phyloP scores from a whole-genome alignment of 1,140 invertebrate species.

The Listronotus oregonensis region DNA sequence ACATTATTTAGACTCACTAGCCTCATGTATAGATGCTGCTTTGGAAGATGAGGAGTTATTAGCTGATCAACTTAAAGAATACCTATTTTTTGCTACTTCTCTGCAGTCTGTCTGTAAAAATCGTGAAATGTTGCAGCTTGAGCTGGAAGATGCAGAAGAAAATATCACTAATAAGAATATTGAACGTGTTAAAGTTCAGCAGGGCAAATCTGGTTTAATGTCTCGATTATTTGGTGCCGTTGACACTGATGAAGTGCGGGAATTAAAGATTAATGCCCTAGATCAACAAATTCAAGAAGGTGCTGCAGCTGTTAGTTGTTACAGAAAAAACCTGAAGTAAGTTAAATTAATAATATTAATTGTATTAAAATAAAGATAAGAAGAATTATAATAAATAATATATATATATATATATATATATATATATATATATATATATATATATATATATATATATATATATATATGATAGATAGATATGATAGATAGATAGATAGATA shows the following conservation, averaged over 20 bases:
- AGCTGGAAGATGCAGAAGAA: constrained; percentile 73
- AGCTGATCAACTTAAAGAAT: constrained; percentile 85
- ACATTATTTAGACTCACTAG: constrained; percentile 76
- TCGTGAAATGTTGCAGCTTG: constrained; percentile 74
- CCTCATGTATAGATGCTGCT: constrained; percentile 74
- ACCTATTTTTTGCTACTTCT: constrained; percentile 76
- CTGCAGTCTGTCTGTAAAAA: constrained; percentile 76
- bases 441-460: too few species aligned
- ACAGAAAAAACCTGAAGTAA: constrained; percentile 69
- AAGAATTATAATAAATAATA: too few species aligned
- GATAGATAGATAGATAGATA: too few species aligned
- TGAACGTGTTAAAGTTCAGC: constrained; percentile 60
- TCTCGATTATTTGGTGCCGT: constrained; percentile 76
- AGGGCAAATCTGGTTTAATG: constrained; percentile 74
- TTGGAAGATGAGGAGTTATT: constrained; percentile 83
- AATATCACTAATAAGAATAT: constrained; percentile 61
- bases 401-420: too few species aligned
- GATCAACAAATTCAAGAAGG: constrained; percentile 75
- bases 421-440: too few species aligned
- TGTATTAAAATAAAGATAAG: neutral
- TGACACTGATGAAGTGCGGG: constrained; percentile 79
- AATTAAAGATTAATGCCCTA: constrained; percentile 71
- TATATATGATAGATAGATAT: too few species aligned
- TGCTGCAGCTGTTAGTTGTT: constrained; percentile 63
- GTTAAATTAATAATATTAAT: constrained; percentile 30